Evolutionary conservation across 2,113 vertebrate genomes (phyloP), one percentile per base, ranked within the genome.

Genomic region (Bubalus kerabau): DNA sequence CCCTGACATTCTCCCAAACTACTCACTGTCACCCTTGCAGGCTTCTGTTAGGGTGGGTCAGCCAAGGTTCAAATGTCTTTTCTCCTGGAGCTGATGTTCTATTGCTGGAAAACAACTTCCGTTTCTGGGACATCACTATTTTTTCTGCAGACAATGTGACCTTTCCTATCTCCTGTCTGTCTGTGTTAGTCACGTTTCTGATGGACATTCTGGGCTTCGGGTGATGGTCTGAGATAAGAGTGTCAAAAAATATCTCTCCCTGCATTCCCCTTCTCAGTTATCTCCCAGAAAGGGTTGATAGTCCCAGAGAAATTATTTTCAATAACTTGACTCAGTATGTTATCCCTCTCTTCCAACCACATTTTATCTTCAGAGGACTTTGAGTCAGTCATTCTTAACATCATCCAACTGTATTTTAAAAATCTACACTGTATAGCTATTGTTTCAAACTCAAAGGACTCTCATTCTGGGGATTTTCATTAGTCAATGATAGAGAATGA

Each of bases 1-100:
- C 32, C 2, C 64, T 60, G 19, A 52, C 57, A 54, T 83, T 67
- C 52, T 90, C 64, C n/a, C 32, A n/a, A 50, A 67, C 83, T 9
- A 52, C 43, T 90, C 52, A 62, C 15, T 24, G 21, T 40, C 71
- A 83, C 30, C 36, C 24, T 52, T 30, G 12, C 62, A 57, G 87
- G 94, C 87, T 97, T 85, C 80, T 81, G 2, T 59, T 9, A 26
- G n/a, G 26, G 32, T 71, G 62, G 96, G 96, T 96, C 81, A 46
- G 96, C 97, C 97, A 98, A 98, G 85, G 97, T 98, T 97, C 97
- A 97, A 30, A 92, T n/a, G 21, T 78, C 81, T 96, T 97, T 82
- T 67, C 82, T 85, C 48, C 88, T 13, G 21, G 74, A n/a, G 32
- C 24, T 84, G 95, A 60, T 46, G 57, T 50, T 92, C 48, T 74